Conservation (phyloP, 2,888 invertebrate species). For the Schizotus pectinicornis region DNA sequence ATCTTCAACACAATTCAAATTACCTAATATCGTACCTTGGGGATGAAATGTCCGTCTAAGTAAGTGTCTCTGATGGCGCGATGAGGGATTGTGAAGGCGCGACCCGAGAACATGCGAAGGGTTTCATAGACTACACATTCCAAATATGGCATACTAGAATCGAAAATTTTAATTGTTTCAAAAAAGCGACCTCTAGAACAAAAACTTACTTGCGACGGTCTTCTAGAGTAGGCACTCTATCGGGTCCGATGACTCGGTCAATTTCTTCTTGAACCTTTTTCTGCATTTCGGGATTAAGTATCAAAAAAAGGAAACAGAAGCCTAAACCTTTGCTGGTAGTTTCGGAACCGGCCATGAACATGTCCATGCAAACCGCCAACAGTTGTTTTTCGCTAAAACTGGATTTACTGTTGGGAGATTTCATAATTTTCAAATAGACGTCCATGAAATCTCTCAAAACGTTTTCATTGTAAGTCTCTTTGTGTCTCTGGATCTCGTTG, state of each 20-base stretch:
- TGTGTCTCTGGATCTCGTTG: slow-evolving; percentile 75
- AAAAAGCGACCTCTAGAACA: slow-evolving; percentile 6
- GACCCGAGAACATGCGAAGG: slow-evolving; percentile 79
- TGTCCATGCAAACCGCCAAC: slow-evolving; percentile 80
- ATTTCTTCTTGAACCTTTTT: slow-evolving; percentile 79
- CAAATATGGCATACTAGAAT: slow-evolving; percentile 76
- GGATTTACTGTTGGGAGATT: slow-evolving; percentile 63
- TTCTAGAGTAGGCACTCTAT: slow-evolving; percentile 70
- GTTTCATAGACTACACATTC: slow-evolving; percentile 81
- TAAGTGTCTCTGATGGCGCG: slow-evolving; percentile 75
- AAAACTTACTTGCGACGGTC: slow-evolving; percentile 71
- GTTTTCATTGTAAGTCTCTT: slow-evolving; percentile 65
- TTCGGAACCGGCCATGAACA: slow-evolving; percentile 88
- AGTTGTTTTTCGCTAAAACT: slow-evolving; percentile 76
- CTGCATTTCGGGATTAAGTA: slow-evolving; percentile 75
- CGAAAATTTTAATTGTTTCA: slow-evolving; percentile 2
- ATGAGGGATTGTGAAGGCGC: slow-evolving; percentile 81
- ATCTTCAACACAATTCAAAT: background rate
- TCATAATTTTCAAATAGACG: slow-evolving; percentile 74
- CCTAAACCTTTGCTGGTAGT: slow-evolving; percentile 82
- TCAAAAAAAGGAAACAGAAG: slow-evolving; percentile 77
- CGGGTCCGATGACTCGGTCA: slow-evolving; percentile 73
- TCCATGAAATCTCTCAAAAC: slow-evolving; percentile 83
- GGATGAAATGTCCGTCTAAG: slow-evolving; percentile 75
- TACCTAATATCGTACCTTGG: slow-evolving; percentile 66